A percentile compares a stretch with the other conserved stretches of the same genome.
These are phyloP conservation scores for Ennomos fuscantarius DNA, from an alignment of 2,888 invertebrate genomes.

Conservation along the genomic window DNA sequence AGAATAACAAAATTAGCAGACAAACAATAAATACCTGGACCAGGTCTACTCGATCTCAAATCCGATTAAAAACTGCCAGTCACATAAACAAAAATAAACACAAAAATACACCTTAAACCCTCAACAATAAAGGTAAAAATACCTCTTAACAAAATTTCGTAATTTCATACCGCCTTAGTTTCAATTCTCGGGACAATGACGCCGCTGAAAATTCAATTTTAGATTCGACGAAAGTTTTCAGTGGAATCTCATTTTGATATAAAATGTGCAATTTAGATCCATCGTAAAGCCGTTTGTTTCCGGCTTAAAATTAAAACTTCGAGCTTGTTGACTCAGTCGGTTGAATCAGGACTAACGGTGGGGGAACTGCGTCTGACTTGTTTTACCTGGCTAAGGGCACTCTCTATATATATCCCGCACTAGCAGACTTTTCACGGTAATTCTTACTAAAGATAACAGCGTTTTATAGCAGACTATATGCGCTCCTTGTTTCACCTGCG, in stretches of 20 bases:
- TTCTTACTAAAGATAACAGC: no score
- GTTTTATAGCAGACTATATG: no score
- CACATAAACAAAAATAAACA: constrained; percentile 17
- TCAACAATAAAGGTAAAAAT: constrained; percentile 26
- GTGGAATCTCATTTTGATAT: constrained; percentile 61
- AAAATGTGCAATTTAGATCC: constrained; percentile 55
- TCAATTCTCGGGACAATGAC: constrained; percentile 56
- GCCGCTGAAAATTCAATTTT: constrained; percentile 63
- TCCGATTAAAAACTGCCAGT: constrained; percentile 56
- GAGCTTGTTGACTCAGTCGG: constrained; percentile 3
- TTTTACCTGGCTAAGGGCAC: no score
- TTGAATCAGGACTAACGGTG: not conserved
- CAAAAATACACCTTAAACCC: constrained; percentile 32
- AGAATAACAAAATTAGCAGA: constrained; percentile 40
- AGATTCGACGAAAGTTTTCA: constrained; percentile 59
- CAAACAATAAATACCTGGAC: constrained; percentile 53
- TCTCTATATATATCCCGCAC: no score
- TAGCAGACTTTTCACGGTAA: no score
- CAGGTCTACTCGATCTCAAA: constrained; percentile 44
- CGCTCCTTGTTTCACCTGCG: no score
- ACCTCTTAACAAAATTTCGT: constrained; percentile 13
- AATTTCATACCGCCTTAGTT: constrained; percentile 46
- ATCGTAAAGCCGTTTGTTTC: constrained; percentile 39
- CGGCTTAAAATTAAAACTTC: constrained; percentile 43
- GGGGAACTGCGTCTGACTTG: no score